Evolutionary conservation across 2,113 vertebrate species (phyloP), one percentile per base, ranked within the genome.

Genomic region (Salvelinus alpinus): DNA sequence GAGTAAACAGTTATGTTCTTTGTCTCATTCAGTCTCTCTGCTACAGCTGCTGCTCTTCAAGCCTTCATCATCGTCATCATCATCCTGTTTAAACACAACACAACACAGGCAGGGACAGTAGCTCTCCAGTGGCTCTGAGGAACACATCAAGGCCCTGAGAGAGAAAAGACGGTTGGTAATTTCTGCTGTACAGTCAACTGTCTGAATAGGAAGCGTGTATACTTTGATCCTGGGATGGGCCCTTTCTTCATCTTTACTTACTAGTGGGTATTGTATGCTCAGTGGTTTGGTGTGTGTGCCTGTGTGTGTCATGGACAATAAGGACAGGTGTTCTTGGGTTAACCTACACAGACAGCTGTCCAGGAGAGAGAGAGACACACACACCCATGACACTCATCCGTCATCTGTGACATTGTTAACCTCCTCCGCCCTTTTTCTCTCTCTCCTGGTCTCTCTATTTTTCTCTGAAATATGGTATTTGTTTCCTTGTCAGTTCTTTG

Each of bases 191-290:
- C 78, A 76, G 47, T 86, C 86, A 85, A 82, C 48, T 87, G 78
- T 91, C 86, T 92, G 87, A 90, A 86, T 82, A 82, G 85, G 72
- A 16, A 6, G 83, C 86, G 78, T 86, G 38, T 38, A 38, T 77
- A 84, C 80, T 79, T 81, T 77, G 73, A 70, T 20, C 78, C 72
- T 78, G 84, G 89, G 88, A 80, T 86, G 65, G 88, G 86, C 81
- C 84, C 72, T 87, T 90, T 90, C 89, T 88, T 90, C 91, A 88
- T 90, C 91, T 91, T 91, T 91, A 48, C 91, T 89, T 86, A 89
- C 88, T 88, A 87, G 90, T 91, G 88, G 88, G 80, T 91, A 87
- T 90, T 92, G 91, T 92, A 86, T 92, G 88, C 84, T 90, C 84
- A 91, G 81, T 84, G 86, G 81, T 90, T 90, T 90, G 87, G 87